Evolutionary conservation across 1,140 invertebrate species (phyloP), one percentile per base, ranked within the genome.

Genomic region (Berghia stephanieae): DNA sequence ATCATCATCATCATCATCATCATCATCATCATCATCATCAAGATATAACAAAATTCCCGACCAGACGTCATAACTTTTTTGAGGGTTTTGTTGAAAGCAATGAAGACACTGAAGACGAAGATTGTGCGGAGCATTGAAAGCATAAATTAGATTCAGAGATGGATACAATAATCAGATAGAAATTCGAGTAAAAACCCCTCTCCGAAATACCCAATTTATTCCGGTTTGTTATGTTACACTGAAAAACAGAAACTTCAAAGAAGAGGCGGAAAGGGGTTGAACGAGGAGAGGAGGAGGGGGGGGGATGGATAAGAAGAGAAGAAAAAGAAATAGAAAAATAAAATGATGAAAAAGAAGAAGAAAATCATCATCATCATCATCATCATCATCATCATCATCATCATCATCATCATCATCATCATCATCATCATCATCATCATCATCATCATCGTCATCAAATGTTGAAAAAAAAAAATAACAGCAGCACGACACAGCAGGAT

Each of bases 41-140:
- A 81, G 21, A 90, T 82, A 78, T 88, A 89, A 73, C 88, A 88
- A 10, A 90, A 80, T 77, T 90, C 89, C 63, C 88, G 75, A 2
- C 87, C 89, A n/a, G 86, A 88, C 18, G 89, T 88, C 86, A 89
- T 89, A 36, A 89, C 87, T n/a, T n/a, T n/a, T 3, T 89, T 78
- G 2, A 88, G 88, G 1, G 88, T 90, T 18, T 83, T 83, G 71
- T 86, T 88, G 79, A 83, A 86, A n/a, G 77, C 81, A 38, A 88
- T 79, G 77, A 90, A 90, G 6, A 88, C 81, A 49, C 81, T 82
- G 10, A 89, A 79, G 4, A 86, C 85, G 42, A 86, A 80, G 13
- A 82, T 68, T 1, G 87, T 88, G 49, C 83, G 83, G 0, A 88
- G 52, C 8, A 88, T 91, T 49, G 92, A 92, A 44, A 92, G 77